Base-by-base conservation (phyloP, 2,113 vertebrate genomes). In the Gymnorhina tibicen region DNA sequence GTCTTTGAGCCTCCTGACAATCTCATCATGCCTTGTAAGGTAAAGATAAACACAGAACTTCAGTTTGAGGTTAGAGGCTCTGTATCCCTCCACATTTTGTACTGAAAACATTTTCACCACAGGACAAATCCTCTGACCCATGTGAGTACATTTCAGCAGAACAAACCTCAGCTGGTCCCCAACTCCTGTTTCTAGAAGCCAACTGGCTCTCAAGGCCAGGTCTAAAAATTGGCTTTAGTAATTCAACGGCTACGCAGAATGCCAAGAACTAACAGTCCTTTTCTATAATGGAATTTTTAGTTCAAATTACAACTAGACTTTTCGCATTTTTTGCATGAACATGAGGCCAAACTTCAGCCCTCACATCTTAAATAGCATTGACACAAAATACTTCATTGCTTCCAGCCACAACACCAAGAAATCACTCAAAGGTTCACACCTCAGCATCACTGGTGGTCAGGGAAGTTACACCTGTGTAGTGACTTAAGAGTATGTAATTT, bases 281-380 rank as follows among this genome's bases (percentile, higher is more conserved):
- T 94, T 53, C 79, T 59, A 7, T 1, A 70, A 7, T 9, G 11
- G 16, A 60, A 8, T 21, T 92, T 78, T 84, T 55, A 84, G 33
- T 77, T 91, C 42, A 13, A 88, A 69, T 53, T 55, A 26, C 21
- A 86, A 27, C n/a, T 16, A 33, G 3, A 37, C 11, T 26, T 58
- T 22, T 20, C 33, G 11, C 35, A 88, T 62, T 77, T 77, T 35
- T 55, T 76, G 46, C 18, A 42, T 11, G n/a, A 91, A 58, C 16
- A 8, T 0, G 3, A 53, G 41, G 37, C 26, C 41, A 73, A 90
- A 53, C 37, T 35, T 50, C 10, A 33, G 35, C 60, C 39, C 58
- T 87, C 66, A 55, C 20, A 47, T 52, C 41, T 64, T 60, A 42
- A 79, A 68, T 1, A 78, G 23, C 28, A 69, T 8, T 0, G 0